phyloP scores from a whole-genome alignment of 2,113 vertebrate species.

The Holacanthus passer region DNA sequence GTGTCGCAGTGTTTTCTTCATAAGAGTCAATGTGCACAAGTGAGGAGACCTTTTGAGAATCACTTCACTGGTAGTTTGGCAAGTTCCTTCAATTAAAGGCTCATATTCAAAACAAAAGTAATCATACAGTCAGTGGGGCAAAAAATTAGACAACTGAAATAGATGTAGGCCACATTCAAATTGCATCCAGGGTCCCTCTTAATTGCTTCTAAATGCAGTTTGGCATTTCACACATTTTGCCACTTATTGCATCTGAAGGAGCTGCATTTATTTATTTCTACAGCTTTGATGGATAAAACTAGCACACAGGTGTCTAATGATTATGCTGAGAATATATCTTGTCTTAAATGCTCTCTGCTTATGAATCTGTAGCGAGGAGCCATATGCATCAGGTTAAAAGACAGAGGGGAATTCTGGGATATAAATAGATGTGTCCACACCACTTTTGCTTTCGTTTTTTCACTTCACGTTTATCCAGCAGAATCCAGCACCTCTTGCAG shows the following conservation, averaged over 20 bases:
- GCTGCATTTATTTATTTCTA: constrained; percentile 34
- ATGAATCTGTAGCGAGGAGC: constrained; percentile 6
- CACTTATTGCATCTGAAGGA: constrained; percentile 27
- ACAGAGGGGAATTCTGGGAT: background rate
- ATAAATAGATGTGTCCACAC: background rate
- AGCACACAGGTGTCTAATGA: constrained; percentile 36
- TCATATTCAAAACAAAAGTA: constrained; percentile 33
- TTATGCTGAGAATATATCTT: constrained; percentile 6
- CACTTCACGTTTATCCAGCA: constrained; percentile 16
- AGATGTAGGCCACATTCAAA: constrained; percentile 38
- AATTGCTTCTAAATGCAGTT: constrained; percentile 45
- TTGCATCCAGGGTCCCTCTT: constrained; percentile 16
- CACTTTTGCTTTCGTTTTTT: background rate
- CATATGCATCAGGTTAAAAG: constrained; percentile 4
- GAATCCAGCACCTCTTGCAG: constrained; percentile 9
- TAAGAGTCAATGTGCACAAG: constrained; percentile 1
- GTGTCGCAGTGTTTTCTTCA: constrained; percentile 18
- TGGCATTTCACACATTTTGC: constrained; percentile 36
- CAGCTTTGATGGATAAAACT: constrained; percentile 8
- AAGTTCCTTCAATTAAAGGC: constrained; percentile 24
- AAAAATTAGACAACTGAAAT: constrained; percentile 32
- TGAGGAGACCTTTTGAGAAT: constrained; percentile 45
- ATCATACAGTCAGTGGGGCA: constrained; percentile 26
- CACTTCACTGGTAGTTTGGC: background rate
- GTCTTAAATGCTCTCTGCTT: constrained; percentile 32